phyloP scores from a whole-genome alignment of 2,888 invertebrate species.

The Cremastobaeus sp. region DNA sequence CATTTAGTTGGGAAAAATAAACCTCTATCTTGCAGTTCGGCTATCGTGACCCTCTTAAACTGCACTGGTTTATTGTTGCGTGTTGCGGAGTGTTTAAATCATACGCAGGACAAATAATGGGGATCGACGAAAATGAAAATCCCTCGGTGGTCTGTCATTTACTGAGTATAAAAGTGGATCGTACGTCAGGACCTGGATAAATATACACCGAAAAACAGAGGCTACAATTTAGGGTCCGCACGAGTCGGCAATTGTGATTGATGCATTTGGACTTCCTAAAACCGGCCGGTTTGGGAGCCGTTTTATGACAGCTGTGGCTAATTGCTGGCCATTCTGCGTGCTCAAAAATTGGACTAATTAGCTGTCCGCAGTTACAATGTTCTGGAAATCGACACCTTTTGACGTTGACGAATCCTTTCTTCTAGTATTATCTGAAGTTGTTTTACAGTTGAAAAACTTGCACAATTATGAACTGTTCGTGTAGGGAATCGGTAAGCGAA shows the following conservation, averaged over 20 bases:
- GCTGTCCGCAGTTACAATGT: constrained; percentile 29
- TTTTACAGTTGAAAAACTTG: constrained; percentile 9
- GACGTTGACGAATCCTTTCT: too few relatives aligned
- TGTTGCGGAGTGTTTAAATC: constrained; percentile 36
- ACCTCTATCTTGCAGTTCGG: too few relatives aligned
- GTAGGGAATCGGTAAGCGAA: background rate
- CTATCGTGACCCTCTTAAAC: constrained; percentile 5
- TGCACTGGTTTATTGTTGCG: constrained; percentile 27
- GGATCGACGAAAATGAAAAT: constrained; percentile 49
- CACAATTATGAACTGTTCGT: background rate
- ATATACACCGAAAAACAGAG: constrained; percentile 42
- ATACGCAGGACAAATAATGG: constrained; percentile 33
- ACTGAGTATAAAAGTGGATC: constrained; percentile 24
- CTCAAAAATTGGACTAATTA: constrained; percentile 30
- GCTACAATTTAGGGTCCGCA: constrained; percentile 54
- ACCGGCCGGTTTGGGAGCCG: constrained; percentile 24
- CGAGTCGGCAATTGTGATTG: constrained; percentile 58
- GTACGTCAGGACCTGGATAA: constrained; percentile 46
- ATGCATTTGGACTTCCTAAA: constrained; percentile 51
- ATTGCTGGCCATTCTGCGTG: constrained; percentile 41
- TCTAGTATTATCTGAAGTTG: too few relatives aligned
- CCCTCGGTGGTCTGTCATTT: constrained; percentile 26
- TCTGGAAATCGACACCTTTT: too few relatives aligned
- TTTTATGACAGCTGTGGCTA: constrained; percentile 50
- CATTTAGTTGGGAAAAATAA: too few relatives aligned